Evolutionary conservation across 2,113 vertebrate species (phyloP).

Genomic region (Ginglymostoma cirratum): DNA sequence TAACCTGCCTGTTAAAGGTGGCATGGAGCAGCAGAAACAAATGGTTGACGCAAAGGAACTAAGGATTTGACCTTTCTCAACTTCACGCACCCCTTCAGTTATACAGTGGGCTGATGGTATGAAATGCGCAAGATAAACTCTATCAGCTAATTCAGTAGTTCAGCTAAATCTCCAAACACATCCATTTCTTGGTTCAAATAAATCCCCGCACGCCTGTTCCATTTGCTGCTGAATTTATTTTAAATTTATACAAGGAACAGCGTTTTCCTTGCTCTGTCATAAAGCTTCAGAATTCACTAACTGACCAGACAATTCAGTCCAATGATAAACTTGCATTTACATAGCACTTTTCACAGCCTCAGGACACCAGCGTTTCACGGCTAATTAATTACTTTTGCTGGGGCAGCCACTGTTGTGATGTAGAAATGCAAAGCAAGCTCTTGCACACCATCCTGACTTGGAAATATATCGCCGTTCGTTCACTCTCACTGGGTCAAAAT

Average conservation of each 20-base stretch:
- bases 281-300: neutral
- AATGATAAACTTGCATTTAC: neutral
- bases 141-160: neutral
- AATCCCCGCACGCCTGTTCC: neutral
- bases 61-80: neutral
- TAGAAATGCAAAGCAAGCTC: no score
- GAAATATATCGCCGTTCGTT: no score
- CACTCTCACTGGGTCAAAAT: no score
- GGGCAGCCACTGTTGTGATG: no score
- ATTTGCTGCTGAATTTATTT: neutral
- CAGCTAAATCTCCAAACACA: neutral
- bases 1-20: neutral
- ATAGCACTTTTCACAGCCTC: no score
- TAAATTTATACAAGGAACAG: neutral
- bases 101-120: neutral
- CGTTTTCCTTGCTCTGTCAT: neutral
- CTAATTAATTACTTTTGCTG: no score
- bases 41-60: neutral
- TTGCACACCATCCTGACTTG: no score
- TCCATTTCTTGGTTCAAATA: neutral
- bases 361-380: no score
- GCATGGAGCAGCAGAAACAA: neutral
- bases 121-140: neutral
- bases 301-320: neutral
- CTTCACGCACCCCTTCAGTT: neutral